Conservation (phyloP, 1,140 invertebrate species). For the Lasioglossum albipes region DNA sequence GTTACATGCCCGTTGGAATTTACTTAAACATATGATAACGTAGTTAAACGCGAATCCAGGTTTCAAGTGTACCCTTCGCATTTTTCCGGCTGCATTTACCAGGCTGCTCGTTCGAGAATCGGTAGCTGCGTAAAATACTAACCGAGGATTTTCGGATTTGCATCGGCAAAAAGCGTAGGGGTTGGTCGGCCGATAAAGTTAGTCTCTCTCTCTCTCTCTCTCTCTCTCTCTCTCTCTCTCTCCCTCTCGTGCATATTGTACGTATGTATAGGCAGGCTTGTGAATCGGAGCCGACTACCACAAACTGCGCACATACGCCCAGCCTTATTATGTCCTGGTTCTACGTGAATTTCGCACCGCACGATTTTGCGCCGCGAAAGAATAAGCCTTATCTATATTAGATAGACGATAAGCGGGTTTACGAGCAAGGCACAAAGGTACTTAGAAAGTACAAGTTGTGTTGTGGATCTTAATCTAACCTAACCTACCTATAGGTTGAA, state of each 20-base stretch:
- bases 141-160: constrained; percentile 35
- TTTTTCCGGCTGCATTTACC: too few species aligned
- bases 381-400: constrained; percentile 34
- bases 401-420: constrained; percentile 30
- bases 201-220: not conserved
- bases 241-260: not conserved
- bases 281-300: too few species aligned
- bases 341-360: constrained; percentile 22
- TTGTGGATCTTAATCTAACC: too few species aligned
- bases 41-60: constrained; percentile 23
- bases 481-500: too few species aligned
- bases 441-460: too few species aligned
- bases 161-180: constrained; percentile 1
- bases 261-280: not conserved
- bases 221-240: not conserved
- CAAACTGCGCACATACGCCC: too few species aligned
- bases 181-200: constrained; percentile 23
- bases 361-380: not conserved
- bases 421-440: too few species aligned
- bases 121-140: not conserved
- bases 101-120: not conserved
- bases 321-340: constrained; percentile 14
- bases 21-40: constrained; percentile 37
- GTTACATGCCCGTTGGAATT: not conserved
- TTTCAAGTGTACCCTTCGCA: not conserved